These are phyloP conservation scores for Abscondita cerata DNA, from an alignment of 2,888 invertebrate species.

Conservation along the genomic window DNA sequence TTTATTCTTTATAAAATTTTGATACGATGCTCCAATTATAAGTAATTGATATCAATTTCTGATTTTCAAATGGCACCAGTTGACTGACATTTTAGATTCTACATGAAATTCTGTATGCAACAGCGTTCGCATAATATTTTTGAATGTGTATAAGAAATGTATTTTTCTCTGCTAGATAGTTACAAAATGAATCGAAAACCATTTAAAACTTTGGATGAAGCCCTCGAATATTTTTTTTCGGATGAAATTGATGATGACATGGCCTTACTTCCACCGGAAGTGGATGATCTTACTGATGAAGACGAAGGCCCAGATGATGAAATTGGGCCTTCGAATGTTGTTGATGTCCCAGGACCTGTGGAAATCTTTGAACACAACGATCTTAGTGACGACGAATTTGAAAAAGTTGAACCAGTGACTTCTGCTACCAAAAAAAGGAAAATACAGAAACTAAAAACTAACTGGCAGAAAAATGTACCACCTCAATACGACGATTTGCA, in stretches of 20 bases:
- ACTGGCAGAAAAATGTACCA: neutral
- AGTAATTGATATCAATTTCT: too few species aligned
- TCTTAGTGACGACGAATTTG: neutral
- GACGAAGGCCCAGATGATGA: neutral
- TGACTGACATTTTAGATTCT: too few species aligned
- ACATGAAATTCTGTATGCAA: too few species aligned
- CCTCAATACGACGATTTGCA: neutral
- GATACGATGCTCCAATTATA: too few species aligned
- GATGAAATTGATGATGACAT: conserved; percentile 1
- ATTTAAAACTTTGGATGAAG: neutral
- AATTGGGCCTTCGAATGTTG: neutral
- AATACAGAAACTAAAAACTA: too few species aligned
- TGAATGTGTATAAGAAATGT: too few species aligned
- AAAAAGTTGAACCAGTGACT: neutral
- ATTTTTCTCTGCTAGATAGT: neutral
- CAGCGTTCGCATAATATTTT: too few species aligned
- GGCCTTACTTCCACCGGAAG: neutral
- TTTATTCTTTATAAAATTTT: too few species aligned
- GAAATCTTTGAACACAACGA: neutral
- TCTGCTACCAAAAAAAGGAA: too few species aligned
- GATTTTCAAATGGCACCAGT: too few species aligned
- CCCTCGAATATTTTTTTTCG: neutral
- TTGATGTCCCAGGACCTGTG: neutral
- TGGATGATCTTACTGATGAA: neutral
- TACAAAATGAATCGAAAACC: neutral